A percentile compares a stretch with the other conserved stretches of the same genome.
Evolutionary conservation across 2,888 invertebrate genomes (phyloP).

Genomic region (Aromia moschata): DNA sequence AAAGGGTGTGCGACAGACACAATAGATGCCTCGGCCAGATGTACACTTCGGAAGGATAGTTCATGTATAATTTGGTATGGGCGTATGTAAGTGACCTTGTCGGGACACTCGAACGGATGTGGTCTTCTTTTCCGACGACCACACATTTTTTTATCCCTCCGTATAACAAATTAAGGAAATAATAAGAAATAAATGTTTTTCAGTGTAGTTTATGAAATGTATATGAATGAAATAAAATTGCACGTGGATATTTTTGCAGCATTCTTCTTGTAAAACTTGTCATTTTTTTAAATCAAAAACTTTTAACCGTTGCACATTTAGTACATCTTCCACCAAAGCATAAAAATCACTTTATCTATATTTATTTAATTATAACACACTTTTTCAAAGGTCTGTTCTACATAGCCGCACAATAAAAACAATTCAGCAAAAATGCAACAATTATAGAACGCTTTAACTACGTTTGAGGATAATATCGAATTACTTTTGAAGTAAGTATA

Average conservation of each 20-base stretch:
- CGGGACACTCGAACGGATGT: no score
- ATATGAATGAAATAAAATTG: no score
- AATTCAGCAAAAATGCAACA: constrained; percentile 14
- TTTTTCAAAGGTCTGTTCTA: constrained; percentile 15
- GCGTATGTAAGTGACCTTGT: no score
- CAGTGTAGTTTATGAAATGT: no score
- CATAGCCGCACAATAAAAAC: constrained; percentile 6
- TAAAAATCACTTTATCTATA: constrained; percentile 1
- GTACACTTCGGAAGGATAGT: neutral
- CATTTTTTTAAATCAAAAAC: no score
- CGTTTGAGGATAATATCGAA: constrained; percentile 10
- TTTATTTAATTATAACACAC: constrained; percentile 15
- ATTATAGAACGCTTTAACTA: constrained; percentile 11
- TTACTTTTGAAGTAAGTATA: constrained; percentile 21
- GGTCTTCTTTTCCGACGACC: no score
- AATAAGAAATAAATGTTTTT: no score
- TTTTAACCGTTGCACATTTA: neutral
- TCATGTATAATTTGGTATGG: no score
- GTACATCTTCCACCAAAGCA: neutral
- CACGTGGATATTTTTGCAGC: no score
- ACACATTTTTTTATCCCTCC: no score
- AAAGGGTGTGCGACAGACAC: constrained; percentile 6
- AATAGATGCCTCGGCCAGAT: neutral
- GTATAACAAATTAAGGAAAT: no score
- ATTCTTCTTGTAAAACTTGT: no score